Evolutionary conservation across 2,888 invertebrate genomes (phyloP), one percentile per base, ranked within the genome.

Genomic region (Liopterus haemorrhoidalis): DNA sequence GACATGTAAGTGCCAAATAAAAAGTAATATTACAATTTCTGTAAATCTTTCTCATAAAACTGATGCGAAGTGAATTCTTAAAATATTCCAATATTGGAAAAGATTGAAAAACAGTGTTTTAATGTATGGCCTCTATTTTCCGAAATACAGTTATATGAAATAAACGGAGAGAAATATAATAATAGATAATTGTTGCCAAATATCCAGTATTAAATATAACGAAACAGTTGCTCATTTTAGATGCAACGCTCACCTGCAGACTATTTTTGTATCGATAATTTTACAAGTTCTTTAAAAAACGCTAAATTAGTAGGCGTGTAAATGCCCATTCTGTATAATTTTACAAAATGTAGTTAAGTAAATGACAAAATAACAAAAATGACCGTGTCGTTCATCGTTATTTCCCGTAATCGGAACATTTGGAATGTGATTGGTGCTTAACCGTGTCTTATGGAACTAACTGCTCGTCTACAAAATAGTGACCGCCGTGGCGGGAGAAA

Each of bases 231-330:
- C 37, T n/a, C n/a, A n/a, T n/a, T n/a, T n/a, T n/a, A 33, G 39
- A 33, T 31, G 44, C 31, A 44, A 45, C 45, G 28, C 36, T 25
- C 45, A 39, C 38, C 33, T 38, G 45, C 45, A 45, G 45, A 45
- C 45, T 45, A 45, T 45, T 45, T 45, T 45, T 45, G 39, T 45
- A 45, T 39, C 38, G 39, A 45, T 45, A 45, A 45, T 45, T n/a
- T 45, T 45, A 45, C 45, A 45, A 45, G 39, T 45, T 45, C n/a
- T 45, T 45, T 45, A 37, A 45, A 45, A 45, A 45, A 45, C 45
- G 39, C 39, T 45, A 45, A 38, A 39, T 45, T 45, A 32, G 45
- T 45, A 45, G 45, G 33, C 20, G 20, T 45, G 39, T 39, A 45
- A 45, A 39, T 45, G 45, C 45, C 39, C 45, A 45, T 39, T 32